A percentile compares a stretch with the other conserved stretches of the same genome.
These are phyloP conservation scores for Bombylius major DNA, from an alignment of 2,888 invertebrate genomes.

Conservation along the genomic window DNA sequence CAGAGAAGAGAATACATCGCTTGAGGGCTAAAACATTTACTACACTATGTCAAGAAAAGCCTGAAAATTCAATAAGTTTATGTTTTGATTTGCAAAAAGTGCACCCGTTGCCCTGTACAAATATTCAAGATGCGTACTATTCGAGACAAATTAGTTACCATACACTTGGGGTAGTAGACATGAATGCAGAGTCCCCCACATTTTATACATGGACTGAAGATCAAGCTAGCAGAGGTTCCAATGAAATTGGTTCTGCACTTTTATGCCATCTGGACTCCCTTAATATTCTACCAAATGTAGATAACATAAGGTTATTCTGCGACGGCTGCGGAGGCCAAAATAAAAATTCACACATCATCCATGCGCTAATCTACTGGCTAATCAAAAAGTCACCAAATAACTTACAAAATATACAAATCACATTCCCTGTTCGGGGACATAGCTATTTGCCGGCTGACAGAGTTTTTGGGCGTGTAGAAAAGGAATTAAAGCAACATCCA, in stretches of 20 bases:
- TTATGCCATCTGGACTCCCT: constrained; percentile 4
- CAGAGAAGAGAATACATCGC: constrained; percentile 5
- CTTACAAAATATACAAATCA: not conserved
- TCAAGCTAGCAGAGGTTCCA: constrained; percentile 1
- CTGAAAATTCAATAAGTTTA: constrained; percentile 5
- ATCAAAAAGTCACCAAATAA: constrained; percentile 1
- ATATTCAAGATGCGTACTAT: constrained; percentile 1
- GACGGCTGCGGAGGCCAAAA: constrained; percentile 7
- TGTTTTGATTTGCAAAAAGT: constrained; percentile 7
- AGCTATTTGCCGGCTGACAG: constrained; percentile 7
- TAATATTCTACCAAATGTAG: not conserved
- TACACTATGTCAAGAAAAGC: constrained; percentile 5
- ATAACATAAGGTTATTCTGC: constrained; percentile 5
- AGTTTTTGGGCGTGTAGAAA: constrained; percentile 10
- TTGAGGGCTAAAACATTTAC: constrained; percentile 6
- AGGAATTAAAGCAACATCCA: not conserved
- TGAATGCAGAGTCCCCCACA: constrained; percentile 6
- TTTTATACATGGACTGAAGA: constrained; percentile 10
- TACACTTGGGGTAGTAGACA: constrained; percentile 5
- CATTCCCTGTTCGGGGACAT: constrained; percentile 8
- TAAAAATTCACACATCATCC: constrained; percentile 3
- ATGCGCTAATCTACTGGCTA: constrained; percentile 7
- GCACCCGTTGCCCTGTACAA: constrained; percentile 1
- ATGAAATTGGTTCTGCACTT: constrained; percentile 5
- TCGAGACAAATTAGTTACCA: constrained; percentile 5